Base-by-base conservation (phyloP, 2,888 invertebrate species). In the Coelinius sp. region DNA sequence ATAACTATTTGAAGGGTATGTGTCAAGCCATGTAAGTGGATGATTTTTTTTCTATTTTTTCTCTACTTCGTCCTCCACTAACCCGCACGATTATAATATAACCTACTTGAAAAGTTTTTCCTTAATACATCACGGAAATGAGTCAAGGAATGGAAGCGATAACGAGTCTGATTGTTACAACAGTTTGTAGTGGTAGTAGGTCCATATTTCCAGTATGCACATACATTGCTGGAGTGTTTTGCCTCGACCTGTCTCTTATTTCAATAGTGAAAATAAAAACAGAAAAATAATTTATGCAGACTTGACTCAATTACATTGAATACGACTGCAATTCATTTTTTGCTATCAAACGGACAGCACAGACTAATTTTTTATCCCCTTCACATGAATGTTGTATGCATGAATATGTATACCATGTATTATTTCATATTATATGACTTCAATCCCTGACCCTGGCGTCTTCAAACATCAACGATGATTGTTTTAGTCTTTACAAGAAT, bases 301-400 rank as follows among this genome's bases (percentile, higher is more conserved):
- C 35, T 53, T 27, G 67, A 52, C 17, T 27, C 10, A 2, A 8
- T 81, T 69, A 85, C 85, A 78, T 71, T 84, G 17, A 46, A 46
- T 75, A 80, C 52, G 82, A 77, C 22, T 82, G 65, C 64, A 86
- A 65, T 49, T 31, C 31, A 8, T 31, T 31, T 31, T 31, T 31
- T 31, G n/a, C 8, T 31, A 31, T 31, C 8, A 8, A 4, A 8
- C 4, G 8, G 31, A 31, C 31, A 31, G 31, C 31, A 8, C 8
- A 31, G 31, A 8, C 53, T 35, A 56, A 65, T 70, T 67, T 64
- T 64, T 53, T n/a, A 52, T 66, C 44, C 46, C 24, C 14, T 49
- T 63, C 7, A 27, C 66, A 14, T 35, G 49, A 31, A 25, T 31
- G 7, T 49, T 38, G 8, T 24, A 17, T 52, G 7, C 17, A 49